These are phyloP conservation scores for Pseudocheirus occidentalis DNA, from an alignment of 2,797 vertebrate genomes.

Conservation along the genomic window DNA sequence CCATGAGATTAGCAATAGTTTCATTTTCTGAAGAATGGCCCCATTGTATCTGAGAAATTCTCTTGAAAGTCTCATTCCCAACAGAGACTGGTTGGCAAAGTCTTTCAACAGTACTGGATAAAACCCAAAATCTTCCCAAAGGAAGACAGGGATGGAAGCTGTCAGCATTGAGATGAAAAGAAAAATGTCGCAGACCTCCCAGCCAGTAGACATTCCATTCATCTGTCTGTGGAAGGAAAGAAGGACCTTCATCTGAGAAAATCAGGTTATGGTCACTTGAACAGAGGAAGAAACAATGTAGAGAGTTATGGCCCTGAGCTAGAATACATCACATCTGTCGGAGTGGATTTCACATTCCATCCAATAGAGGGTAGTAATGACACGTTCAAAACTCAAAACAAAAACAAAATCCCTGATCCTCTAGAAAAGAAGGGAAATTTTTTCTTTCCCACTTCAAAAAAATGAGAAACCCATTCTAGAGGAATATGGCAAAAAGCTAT, in stretches of 20 bases:
- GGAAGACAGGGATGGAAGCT: not conserved
- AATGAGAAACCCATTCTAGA: not conserved
- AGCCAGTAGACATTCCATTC: not conserved
- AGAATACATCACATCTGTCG: not conserved
- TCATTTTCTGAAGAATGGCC: not conserved
- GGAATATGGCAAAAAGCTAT: not conserved
- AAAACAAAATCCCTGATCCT: not conserved
- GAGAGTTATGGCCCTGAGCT: not conserved
- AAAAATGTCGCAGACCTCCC: not conserved
- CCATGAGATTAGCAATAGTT: not conserved
- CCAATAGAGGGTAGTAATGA: constrained; percentile 65
- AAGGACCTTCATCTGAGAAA: not conserved
- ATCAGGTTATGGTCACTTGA: not conserved
- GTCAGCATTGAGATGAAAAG: not conserved
- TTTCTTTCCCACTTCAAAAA: constrained; percentile 23
- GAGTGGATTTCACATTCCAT: not conserved
- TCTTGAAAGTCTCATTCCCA: not conserved
- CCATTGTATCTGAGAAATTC: not conserved
- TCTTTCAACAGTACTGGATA: not conserved
- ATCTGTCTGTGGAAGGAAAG: not conserved
- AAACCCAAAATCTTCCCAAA: not conserved
- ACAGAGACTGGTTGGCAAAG: not conserved
- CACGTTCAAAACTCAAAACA: constrained; percentile 43
- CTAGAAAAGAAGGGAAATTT: constrained; percentile 11
- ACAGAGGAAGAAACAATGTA: not conserved